Base-by-base conservation (phyloP, 1,140 invertebrate genomes). In the Gryon sp. region DNA sequence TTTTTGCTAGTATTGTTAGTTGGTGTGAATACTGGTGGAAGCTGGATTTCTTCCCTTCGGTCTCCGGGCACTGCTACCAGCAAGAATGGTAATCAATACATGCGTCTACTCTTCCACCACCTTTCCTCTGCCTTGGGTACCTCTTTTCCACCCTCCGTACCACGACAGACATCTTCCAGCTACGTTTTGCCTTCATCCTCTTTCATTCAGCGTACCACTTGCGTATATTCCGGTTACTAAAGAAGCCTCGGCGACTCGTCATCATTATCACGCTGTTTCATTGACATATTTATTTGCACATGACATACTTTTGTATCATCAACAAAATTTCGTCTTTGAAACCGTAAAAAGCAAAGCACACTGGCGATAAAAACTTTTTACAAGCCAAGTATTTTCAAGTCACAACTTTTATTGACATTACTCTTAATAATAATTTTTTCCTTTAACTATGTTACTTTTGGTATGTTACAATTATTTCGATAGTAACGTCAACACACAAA, bases 71-170 rank as follows among this genome's bases (percentile, higher is more conserved):
- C 50, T 72, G 66, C 76, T 74, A 78, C 63, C 57, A 69, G 69
- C 76, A 69, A 78, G 76, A 78, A 68, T 78, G 76, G 76, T 79
- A 79, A 79, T 79, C 76, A 79, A 79, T 79, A 79, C 70, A 79
- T 79, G 70, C 70, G 76, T 79, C 76, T 78, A 78, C 76, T 78
- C 76, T 78, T 78, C 76, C 76, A 78, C 76, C 76, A 75, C 76
- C 76, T 78, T 78, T 74, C 78, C 74, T 69, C 66, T 55, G 40
- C 46, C 57, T 41, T 68, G 34, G 62, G 63, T 72, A 72, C 55
- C 70, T 59, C 66, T 78, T 66, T 70, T 60, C 46, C 76, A 12
- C 73, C 69, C 75, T 76, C 65, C 41, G 53, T 62, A 32, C 50
- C 24, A 73, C 75, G 62, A 76, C 79, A 77, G 74, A 77, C 70